A percentile compares a stretch with the other conserved stretches of the same genome.
These are phyloP conservation scores for Archivesica marissinica DNA, from an alignment of 1,140 invertebrate species.

Conservation along the genomic window DNA sequence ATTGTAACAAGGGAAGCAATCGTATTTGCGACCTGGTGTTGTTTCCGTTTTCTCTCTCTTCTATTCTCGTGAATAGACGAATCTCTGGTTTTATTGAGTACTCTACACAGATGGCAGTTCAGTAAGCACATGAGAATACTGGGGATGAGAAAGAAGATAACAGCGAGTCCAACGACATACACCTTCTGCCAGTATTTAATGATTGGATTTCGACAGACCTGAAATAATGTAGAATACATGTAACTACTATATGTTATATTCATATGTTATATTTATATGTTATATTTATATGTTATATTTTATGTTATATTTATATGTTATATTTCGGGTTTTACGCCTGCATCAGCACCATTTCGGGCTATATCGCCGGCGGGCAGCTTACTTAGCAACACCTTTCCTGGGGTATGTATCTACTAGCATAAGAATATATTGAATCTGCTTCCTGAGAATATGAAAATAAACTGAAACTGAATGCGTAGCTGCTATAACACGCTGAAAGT, in stretches of 20 bases:
- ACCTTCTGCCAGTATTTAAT: slow-evolving; percentile 23
- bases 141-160: slow-evolving; percentile 32
- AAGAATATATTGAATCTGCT: no score
- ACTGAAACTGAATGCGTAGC: no score
- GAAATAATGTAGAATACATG: slow-evolving; percentile 1
- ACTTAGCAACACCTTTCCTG: no score
- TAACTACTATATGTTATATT: background rate
- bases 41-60: background rate
- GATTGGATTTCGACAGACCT: slow-evolving; percentile 47
- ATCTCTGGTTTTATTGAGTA: background rate
- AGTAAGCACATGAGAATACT: background rate
- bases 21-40: slow-evolving; percentile 56
- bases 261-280: background rate
- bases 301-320: no score
- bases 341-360: no score
- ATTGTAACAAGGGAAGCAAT: slow-evolving; percentile 70
- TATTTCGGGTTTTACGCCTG: no score
- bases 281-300: no score
- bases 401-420: no score
- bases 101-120: slow-evolving; percentile 24
- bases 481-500: no score
- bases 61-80: background rate
- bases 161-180: slow-evolving; percentile 1
- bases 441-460: no score
- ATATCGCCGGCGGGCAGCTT: no score